A percentile compares a stretch with the other conserved stretches of the same genome.
phyloP scores from a whole-genome alignment of 1,140 invertebrate genomes.

The Ooceraea biroi region DNA sequence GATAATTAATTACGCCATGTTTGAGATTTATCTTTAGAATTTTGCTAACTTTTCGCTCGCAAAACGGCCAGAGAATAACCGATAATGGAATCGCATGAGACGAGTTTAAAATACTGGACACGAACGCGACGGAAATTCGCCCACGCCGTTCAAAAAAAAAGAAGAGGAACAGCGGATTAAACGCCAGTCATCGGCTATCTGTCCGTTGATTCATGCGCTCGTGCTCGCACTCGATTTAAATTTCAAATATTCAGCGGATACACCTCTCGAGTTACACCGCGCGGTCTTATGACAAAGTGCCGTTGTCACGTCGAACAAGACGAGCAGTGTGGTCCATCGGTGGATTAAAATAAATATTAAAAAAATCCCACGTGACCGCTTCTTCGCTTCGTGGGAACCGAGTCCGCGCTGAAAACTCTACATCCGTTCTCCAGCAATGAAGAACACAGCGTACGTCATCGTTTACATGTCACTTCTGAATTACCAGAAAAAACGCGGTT shows the following conservation, averaged over 20 bases:
- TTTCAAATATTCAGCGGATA: conserved; percentile 73
- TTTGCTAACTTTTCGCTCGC: background rate
- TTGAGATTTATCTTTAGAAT: conserved; percentile 5
- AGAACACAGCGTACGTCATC: background rate
- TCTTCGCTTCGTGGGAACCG: conserved; percentile 31
- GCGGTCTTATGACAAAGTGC: conserved; percentile 76
- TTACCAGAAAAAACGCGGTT: background rate
- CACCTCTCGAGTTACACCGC: conserved; percentile 62
- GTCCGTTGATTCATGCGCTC: conserved; percentile 67
- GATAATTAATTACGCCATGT: background rate
- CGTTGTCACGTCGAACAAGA: conserved; percentile 73
- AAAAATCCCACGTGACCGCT: background rate
- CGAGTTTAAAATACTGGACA: conserved; percentile 2
- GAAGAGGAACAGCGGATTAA: conserved; percentile 22
- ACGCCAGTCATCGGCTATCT: conserved; percentile 54
- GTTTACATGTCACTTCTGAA: background rate
- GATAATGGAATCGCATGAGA: conserved; percentile 8
- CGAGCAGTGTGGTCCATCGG: conserved; percentile 55
- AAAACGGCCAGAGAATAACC: background rate
- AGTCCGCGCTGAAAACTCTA: background rate
- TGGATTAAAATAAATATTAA: conserved; percentile 61
- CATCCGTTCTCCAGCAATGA: background rate
- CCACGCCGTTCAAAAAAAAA: conserved; percentile 42
- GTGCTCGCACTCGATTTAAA: conserved; percentile 69
- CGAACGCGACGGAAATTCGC: conserved; percentile 40